Conservation (phyloP, 2,113 vertebrate species). For the Aldabrachelys gigantea region DNA sequence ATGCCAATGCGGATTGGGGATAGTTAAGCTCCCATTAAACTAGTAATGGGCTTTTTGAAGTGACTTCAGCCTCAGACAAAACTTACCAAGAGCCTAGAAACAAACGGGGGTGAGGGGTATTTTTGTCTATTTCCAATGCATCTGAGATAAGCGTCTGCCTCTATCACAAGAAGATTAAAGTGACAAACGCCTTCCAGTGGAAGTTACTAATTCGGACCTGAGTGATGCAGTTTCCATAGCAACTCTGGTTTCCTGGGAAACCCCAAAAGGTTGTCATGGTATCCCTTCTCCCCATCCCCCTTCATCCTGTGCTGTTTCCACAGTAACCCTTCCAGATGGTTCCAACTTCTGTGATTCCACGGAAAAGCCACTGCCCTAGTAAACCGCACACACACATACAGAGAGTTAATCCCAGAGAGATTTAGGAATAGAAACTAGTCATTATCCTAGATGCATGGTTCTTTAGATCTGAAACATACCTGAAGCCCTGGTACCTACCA, state of each 20-base stretch:
- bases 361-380: conserved; percentile 65
- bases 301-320: conserved; percentile 80
- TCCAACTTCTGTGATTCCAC: conserved; percentile 76
- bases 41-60: not conserved
- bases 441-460: conserved; percentile 29
- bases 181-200: conserved; percentile 84
- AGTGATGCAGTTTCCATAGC: conserved; percentile 95
- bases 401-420: conserved; percentile 62
- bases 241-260: conserved; percentile 94
- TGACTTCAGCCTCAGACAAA: conserved; percentile 21
- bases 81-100: conserved; percentile 54
- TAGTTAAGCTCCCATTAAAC: conserved; percentile 8
- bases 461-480: conserved; percentile 14
- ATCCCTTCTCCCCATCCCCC: conserved; percentile 78
- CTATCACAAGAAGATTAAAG: conserved; percentile 79
- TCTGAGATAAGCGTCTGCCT: conserved; percentile 67
- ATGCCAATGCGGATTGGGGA: not conserved
- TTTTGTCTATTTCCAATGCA: conserved; percentile 2
- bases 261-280: conserved; percentile 95
- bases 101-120: conserved; percentile 39
- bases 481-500: conserved; percentile 1
- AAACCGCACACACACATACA: conserved; percentile 42
- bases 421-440: conserved; percentile 39
- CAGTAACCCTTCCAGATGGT: conserved; percentile 91
- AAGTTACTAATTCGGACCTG: conserved; percentile 89